These are phyloP conservation scores for Acrobeloides nanus DNA, from an alignment of 2,888 invertebrate genomes.

Conservation along the genomic window DNA sequence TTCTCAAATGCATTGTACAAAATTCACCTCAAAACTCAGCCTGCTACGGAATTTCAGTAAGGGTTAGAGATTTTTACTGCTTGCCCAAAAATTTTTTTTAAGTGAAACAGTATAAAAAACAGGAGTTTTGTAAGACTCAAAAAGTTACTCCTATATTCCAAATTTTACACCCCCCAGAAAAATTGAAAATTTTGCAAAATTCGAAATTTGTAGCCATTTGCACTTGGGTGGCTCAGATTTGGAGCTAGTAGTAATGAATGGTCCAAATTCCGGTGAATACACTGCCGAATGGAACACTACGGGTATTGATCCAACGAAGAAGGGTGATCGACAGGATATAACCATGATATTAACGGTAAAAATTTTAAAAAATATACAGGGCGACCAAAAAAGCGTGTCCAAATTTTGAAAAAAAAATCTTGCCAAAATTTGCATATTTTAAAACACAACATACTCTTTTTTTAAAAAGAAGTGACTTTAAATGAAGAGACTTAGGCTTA, in stretches of 20 bases:
- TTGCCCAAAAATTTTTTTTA: no score
- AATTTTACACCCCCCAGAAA: background rate
- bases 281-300: slow-evolving; percentile 41
- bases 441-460: no score
- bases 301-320: slow-evolving; percentile 31
- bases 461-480: no score
- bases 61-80: slow-evolving; percentile 14
- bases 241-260: slow-evolving; percentile 21
- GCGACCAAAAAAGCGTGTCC: no score
- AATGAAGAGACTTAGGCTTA: no score
- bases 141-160: slow-evolving; percentile 3
- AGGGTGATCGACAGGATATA: slow-evolving; percentile 29
- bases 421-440: no score
- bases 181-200: slow-evolving; percentile 3
- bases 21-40: slow-evolving; percentile 34
- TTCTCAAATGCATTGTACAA: slow-evolving; percentile 40
- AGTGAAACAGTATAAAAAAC: no score
- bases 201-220: slow-evolving; percentile 22
- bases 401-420: no score
- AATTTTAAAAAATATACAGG: no score
- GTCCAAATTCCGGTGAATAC: slow-evolving; percentile 22
- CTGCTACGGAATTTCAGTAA: slow-evolving; percentile 40
- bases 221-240: slow-evolving; percentile 36
- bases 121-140: slow-evolving; percentile 3
- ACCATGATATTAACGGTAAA: slow-evolving; percentile 25